Conservation (phyloP, 2,113 vertebrate genomes). For the Etheostoma cragini region DNA sequence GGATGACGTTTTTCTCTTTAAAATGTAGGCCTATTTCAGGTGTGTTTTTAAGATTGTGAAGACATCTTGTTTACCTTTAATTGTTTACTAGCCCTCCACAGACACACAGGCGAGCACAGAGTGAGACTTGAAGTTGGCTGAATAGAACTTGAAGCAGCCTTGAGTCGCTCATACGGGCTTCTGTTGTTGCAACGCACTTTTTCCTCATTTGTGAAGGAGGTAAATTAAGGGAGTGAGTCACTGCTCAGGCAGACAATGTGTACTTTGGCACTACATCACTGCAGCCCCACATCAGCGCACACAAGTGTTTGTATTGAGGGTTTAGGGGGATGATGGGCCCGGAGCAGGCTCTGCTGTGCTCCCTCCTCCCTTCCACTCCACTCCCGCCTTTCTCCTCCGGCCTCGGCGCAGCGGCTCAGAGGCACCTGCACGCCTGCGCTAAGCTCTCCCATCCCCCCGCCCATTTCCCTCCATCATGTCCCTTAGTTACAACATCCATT, state of each 20-base stretch:
- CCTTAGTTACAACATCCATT: conserved; percentile 77
- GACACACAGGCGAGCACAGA: conserved; percentile 4
- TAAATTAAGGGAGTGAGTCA: conserved; percentile 34
- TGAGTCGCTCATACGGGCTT: neutral
- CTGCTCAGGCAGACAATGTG: conserved; percentile 33
- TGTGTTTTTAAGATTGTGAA: conserved; percentile 4
- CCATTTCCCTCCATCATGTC: conserved; percentile 72
- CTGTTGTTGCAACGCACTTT: neutral
- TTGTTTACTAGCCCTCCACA: neutral
- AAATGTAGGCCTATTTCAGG: too few relatives aligned
- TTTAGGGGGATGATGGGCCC: conserved; percentile 47
- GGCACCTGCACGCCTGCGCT: conserved; percentile 81
- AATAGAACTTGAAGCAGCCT: neutral
- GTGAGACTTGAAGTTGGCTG: neutral
- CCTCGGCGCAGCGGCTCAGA: conserved; percentile 55
- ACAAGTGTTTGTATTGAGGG: conserved; percentile 40
- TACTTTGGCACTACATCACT: conserved; percentile 53
- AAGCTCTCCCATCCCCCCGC: conserved; percentile 60
- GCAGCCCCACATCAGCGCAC: conserved; percentile 38
- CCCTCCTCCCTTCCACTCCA: conserved; percentile 5
- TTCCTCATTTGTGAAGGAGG: conserved; percentile 9
- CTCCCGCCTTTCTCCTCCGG: conserved; percentile 26
- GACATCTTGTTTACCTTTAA: conserved; percentile 2
- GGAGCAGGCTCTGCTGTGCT: conserved; percentile 29
- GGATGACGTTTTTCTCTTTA: neutral